A percentile compares a stretch with the other conserved stretches of the same genome.
These are phyloP conservation scores for Catharus bicknelli DNA, from an alignment of 2,113 vertebrate species.

Conservation along the genomic window DNA sequence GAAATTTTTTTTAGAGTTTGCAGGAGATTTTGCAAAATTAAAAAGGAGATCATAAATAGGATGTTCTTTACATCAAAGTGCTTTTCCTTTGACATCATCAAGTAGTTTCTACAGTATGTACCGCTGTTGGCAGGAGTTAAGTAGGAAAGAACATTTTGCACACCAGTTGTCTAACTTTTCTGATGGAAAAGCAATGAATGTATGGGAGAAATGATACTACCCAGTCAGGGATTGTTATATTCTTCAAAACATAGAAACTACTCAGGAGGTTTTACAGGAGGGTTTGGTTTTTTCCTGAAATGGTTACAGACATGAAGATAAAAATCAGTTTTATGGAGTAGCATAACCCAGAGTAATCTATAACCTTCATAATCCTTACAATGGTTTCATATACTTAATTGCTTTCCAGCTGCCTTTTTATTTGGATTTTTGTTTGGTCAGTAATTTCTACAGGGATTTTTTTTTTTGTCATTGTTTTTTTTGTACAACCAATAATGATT, in stretches of 20 bases:
- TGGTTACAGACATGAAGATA: not conserved
- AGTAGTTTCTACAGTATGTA: not conserved
- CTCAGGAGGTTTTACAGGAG: not conserved
- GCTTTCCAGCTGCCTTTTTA: not conserved
- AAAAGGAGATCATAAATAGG: not conserved
- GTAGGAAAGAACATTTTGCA: not conserved
- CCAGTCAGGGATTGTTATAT: not conserved
- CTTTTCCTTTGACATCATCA: slow-evolving; percentile 33
- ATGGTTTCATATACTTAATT: not conserved
- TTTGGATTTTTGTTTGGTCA: not conserved
- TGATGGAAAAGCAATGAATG: not conserved
- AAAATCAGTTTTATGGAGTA: not conserved
- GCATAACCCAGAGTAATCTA: not conserved
- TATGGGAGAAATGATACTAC: not conserved
- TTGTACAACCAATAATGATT: not conserved
- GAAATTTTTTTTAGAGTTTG: not conserved
- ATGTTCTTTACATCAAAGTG: not conserved
- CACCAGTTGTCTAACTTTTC: not conserved
- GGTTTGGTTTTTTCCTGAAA: not conserved
- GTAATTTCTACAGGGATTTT: not conserved
- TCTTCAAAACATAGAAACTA: not conserved
- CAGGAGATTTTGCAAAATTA: slow-evolving; percentile 1
- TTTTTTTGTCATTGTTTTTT: not conserved
- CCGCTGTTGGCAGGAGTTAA: not conserved
- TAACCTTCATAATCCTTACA: not conserved